Percentiles rank a stretch among this genome's conserved stretches.
Conservation (phyloP, 1,140 invertebrate species). For the Cherax destructor region DNA sequence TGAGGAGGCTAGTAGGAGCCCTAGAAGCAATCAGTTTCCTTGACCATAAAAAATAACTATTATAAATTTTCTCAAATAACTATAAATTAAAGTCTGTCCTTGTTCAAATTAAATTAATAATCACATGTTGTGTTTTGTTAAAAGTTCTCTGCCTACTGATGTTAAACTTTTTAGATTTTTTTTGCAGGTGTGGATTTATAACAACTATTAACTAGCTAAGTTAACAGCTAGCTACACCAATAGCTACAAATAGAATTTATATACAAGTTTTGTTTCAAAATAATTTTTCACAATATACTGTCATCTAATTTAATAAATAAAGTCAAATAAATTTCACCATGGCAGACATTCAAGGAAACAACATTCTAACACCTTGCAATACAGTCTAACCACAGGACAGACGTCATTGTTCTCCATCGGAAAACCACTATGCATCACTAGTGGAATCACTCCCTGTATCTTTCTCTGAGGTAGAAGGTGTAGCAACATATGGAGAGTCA, state of each 20-base stretch:
- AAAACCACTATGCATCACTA: slow-evolving; percentile 41
- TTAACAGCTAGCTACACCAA: background rate
- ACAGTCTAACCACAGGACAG: background rate
- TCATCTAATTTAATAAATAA: background rate
- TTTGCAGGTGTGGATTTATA: background rate
- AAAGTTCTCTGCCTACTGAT: background rate
- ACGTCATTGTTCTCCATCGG: background rate
- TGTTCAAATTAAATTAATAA: background rate
- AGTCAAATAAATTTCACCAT: background rate
- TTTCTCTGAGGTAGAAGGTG: slow-evolving; percentile 52
- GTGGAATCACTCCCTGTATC: slow-evolving; percentile 52
- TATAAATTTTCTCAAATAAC: too few relatives aligned
- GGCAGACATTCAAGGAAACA: slow-evolving; percentile 7
- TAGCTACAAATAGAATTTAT: background rate
- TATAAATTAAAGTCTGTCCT: background rate
- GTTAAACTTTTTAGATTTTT: background rate
- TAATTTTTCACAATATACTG: background rate
- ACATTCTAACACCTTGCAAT: background rate
- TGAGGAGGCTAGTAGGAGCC: background rate
- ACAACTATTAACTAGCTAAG: too few relatives aligned
- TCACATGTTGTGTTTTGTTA: background rate
- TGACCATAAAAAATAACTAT: background rate
- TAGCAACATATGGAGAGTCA: slow-evolving; percentile 45
- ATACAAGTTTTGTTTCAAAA: background rate
- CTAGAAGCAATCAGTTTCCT: slow-evolving; percentile 24